Evolutionary conservation across 2,113 vertebrate genomes (phyloP).

Genomic region (Smithornis capensis): DNA sequence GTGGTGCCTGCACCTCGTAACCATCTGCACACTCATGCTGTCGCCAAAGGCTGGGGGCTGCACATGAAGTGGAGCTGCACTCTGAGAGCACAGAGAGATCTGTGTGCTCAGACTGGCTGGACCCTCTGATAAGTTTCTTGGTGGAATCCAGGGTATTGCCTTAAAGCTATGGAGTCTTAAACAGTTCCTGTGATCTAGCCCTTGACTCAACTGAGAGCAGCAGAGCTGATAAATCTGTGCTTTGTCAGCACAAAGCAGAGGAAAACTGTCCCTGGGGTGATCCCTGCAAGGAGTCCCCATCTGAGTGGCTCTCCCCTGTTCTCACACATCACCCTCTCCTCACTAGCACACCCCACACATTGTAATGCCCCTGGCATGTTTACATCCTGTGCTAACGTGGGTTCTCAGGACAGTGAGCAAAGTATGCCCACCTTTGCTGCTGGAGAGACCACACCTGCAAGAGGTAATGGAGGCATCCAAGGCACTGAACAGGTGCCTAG

Average conservation of each 20-base stretch:
- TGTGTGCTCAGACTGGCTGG: background rate
- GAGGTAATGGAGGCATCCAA: no score
- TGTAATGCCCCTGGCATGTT: background rate
- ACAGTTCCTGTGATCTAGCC: background rate
- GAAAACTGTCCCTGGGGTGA: background rate
- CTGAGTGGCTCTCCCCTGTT: background rate
- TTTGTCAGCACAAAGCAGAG: background rate
- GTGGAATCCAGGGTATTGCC: background rate
- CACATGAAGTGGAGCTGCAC: background rate
- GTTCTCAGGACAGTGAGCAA: background rate
- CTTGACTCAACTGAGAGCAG: background rate
- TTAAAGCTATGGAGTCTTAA: background rate
- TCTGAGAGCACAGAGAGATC: fast-evolving
- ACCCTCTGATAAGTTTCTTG: background rate
- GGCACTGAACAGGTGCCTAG: background rate
- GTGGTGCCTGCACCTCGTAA: background rate
- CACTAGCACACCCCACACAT: background rate
- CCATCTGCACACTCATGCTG: fast-evolving
- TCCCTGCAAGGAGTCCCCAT: background rate
- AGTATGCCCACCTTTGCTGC: background rate
- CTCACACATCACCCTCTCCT: background rate
- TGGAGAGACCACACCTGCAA: background rate
- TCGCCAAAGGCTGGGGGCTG: no score
- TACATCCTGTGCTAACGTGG: fast-evolving
- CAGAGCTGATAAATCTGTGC: background rate